Percentiles rank a stretch among this genome's conserved stretches.
Evolutionary conservation across 2,888 invertebrate genomes (phyloP).

Genomic region (Carterocephalus palaemon): DNA sequence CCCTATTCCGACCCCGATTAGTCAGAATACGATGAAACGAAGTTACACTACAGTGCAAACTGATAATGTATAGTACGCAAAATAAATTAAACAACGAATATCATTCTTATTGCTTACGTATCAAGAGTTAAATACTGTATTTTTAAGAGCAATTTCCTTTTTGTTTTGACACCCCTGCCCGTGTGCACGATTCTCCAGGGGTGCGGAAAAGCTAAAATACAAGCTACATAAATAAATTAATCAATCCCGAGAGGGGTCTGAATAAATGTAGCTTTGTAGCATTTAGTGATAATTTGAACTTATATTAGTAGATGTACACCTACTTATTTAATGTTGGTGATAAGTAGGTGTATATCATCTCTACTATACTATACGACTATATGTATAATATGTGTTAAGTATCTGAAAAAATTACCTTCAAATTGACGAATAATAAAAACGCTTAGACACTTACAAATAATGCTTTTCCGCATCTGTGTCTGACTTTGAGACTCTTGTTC

Average conservation of each 20-base stretch:
- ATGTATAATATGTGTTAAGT: no score
- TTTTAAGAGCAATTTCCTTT: background rate
- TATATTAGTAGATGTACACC: no score
- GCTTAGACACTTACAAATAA: no score
- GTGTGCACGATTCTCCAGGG: constrained; percentile 25
- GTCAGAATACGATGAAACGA: constrained; percentile 39
- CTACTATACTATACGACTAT: no score
- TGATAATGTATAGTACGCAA: constrained; percentile 14
- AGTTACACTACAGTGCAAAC: constrained; percentile 31
- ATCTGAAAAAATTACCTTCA: no score
- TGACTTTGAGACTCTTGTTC: no score
- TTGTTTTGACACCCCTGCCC: constrained; percentile 3
- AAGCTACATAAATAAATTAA: constrained; percentile 34
- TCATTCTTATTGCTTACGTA: constrained; percentile 22
- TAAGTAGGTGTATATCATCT: no score
- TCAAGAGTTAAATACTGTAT: background rate
- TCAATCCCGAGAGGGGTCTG: constrained; percentile 17
- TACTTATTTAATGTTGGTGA: no score
- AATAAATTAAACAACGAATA: constrained; percentile 9
- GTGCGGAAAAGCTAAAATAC: constrained; percentile 33
- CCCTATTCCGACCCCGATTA: constrained; percentile 34
- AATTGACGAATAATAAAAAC: no score
- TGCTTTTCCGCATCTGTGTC: no score
- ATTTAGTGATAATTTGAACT: no score
- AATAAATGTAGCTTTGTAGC: constrained; percentile 1